These are phyloP conservation scores for Nerophis ophidion DNA, from an alignment of 2,113 vertebrate genomes.

Conservation along the genomic window DNA sequence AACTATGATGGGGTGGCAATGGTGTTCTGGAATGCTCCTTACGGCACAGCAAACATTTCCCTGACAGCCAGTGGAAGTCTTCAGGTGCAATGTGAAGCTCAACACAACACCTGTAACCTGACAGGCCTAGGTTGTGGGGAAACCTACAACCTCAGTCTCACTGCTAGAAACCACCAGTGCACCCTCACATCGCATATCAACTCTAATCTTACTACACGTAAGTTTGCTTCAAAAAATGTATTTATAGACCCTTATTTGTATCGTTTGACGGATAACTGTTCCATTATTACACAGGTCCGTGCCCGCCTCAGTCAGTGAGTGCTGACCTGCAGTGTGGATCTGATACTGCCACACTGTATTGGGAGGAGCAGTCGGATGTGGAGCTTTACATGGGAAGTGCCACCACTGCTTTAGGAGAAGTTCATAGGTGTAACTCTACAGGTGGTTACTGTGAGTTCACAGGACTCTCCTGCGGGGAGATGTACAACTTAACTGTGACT, in stretches of 20 bases:
- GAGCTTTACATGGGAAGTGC: constrained; percentile 39
- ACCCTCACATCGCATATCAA: constrained; percentile 23
- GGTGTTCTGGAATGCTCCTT: constrained; percentile 53
- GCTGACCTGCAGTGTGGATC: constrained; percentile 49
- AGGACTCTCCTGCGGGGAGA: constrained; percentile 57
- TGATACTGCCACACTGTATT: constrained; percentile 45
- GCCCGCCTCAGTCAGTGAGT: constrained; percentile 46
- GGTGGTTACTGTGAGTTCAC: constrained; percentile 43
- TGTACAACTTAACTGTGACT: constrained; percentile 56
- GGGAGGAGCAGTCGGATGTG: constrained; percentile 49
- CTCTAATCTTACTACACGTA: constrained; percentile 58
- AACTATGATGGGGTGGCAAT: constrained; percentile 34
- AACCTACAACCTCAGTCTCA: constrained; percentile 60
- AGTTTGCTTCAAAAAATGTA: constrained; percentile 14
- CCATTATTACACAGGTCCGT: constrained; percentile 48
- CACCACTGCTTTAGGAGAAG: constrained; percentile 23
- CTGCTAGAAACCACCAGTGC: constrained; percentile 54
- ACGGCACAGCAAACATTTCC: constrained; percentile 48
- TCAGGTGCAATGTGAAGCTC: constrained; percentile 52
- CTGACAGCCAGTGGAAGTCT: constrained; percentile 40
- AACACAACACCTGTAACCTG: constrained; percentile 48
- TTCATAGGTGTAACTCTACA: constrained; percentile 36
- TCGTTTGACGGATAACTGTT: neutral
- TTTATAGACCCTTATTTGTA: neutral
- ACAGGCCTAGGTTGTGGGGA: constrained; percentile 57